Evolutionary conservation across 2,113 vertebrate species (phyloP), one percentile per base, ranked within the genome.

Genomic region (Grus americana): DNA sequence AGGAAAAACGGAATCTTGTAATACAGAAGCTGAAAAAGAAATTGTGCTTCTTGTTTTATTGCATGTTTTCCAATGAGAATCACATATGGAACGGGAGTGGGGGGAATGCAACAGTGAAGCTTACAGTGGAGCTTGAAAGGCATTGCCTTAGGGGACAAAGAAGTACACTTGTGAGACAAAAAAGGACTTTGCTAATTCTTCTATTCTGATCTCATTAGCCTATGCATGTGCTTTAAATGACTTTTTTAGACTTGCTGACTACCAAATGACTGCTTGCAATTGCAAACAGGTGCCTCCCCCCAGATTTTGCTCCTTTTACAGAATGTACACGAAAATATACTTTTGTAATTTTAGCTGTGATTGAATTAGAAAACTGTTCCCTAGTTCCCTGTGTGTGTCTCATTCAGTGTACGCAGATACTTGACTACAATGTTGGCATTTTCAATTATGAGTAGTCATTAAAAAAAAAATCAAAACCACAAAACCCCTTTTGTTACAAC

Each of bases 31-130:
- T 44, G 54, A 5, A 30, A 67, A 79, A 72, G 3, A 87, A 90
- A 42, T 32, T 54, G 1, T 80, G 4, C 36, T 72, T 21, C 15
- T 65, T 81, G 27, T 44, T 90, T 79, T 54, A n/a, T 7, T 81
- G 16, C 1, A 0, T 38, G 11, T 79, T 94, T 94, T 75, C 65
- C 23, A 21, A n/a, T 75, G 34, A 68, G 30, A 36, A 47, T 65
- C 0, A 1, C 6, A 8, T 52, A 34, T 36, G 10, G 40, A 65
- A 0, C 2, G 2, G 3, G 16, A 1, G 2, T 61, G 11, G 10
- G 30, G 26, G 27, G 15, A 15, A 90, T 44, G 26, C 34, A 75
- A 6, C 30, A 30, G 16, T 66, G 40, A 21, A 36, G 6, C 2
- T 87, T 88, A 17, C 22, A 59, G 50, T 54, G 52, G 9, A 52